Evolutionary conservation across 1,140 invertebrate genomes (phyloP), one percentile per base, ranked within the genome.

Genomic region (Caenorhabditis brenneri): DNA sequence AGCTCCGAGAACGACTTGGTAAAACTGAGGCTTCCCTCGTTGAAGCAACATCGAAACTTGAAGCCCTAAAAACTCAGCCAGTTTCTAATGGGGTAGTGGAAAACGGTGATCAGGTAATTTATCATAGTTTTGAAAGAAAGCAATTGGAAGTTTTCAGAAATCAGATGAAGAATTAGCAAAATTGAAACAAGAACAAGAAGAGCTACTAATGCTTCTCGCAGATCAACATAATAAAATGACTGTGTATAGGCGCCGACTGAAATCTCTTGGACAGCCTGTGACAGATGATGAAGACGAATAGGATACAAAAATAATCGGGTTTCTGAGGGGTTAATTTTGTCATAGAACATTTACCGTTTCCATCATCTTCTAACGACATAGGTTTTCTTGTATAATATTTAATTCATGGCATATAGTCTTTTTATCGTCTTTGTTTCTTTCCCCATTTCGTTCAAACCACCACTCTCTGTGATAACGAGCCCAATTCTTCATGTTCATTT

Each of bases 101-200:
- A 22, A 79, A 79, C 33, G 82, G 12, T 49, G 27, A 42, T 12
- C 48, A 74, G 39, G 60, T 83, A 31, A 69, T n/a, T n/a, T n/a
- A n/a, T n/a, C n/a, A n/a, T n/a, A n/a, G n/a, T n/a, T n/a, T n/a
- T n/a, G n/a, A n/a, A n/a, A n/a, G n/a, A n/a, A n/a, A n/a, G n/a
- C n/a, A n/a, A n/a, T n/a, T n/a, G n/a, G n/a, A n/a, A n/a, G n/a
- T n/a, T 22, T 80, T n/a, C 22, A 79, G 84, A 65, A 33, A 29
- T 42, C 36, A 24, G 39, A n/a, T 22, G 80, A 80, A 19, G 83
- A 82, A 27, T 80, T 95, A 83, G 93, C 94, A 36, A 93, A 93
- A 85, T 89, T 95, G 55, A 94, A 93, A 88, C 96, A 95, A 89
- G 96, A 97, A 90, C 95, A 97, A 91, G 96, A 97, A 88, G 95